These are phyloP conservation scores for Pseudorhiza aurosa DNA, from an alignment of 30 jellyfish, hydroid and myxozoan genomes.

Conservation along the genomic window DNA sequence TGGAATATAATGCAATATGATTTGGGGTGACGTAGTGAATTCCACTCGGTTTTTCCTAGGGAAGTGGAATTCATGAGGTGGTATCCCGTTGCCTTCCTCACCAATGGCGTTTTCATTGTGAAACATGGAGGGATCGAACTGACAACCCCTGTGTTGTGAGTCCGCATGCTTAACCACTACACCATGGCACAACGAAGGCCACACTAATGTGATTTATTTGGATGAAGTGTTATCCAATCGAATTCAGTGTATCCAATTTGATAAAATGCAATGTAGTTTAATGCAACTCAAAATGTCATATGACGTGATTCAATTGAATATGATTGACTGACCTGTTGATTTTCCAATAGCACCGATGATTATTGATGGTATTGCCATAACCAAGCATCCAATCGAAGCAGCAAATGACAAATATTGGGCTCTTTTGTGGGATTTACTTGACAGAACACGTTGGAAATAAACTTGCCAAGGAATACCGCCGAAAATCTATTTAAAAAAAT, in stretches of 20 bases:
- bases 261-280: not conserved
- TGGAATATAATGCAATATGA: not conserved
- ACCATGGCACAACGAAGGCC: too few relatives aligned
- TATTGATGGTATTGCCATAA: slow-evolving; percentile 97
- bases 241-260: not conserved
- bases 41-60: too few relatives aligned
- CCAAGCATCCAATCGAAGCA: slow-evolving; percentile 92
- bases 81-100: too few relatives aligned
- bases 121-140: too few relatives aligned
- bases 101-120: too few relatives aligned
- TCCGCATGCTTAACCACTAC: too few relatives aligned
- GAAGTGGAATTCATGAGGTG: too few relatives aligned
- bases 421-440: slow-evolving; percentile 89
- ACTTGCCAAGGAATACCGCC: slow-evolving; percentile 99
- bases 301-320: too few relatives aligned
- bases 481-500: slow-evolving; percentile 88
- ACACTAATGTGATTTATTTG: too few relatives aligned
- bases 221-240: too few relatives aligned
- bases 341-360: slow-evolving; percentile 95
- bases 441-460: slow-evolving; percentile 94
- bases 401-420: slow-evolving; percentile 95
- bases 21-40: too few relatives aligned
- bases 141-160: too few relatives aligned
- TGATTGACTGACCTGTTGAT: slow-evolving; percentile 78
- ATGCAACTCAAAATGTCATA: not conserved